Base-by-base conservation (phyloP, 2,797 vertebrate species). In the Ptychobarbus kaznakovi region DNA sequence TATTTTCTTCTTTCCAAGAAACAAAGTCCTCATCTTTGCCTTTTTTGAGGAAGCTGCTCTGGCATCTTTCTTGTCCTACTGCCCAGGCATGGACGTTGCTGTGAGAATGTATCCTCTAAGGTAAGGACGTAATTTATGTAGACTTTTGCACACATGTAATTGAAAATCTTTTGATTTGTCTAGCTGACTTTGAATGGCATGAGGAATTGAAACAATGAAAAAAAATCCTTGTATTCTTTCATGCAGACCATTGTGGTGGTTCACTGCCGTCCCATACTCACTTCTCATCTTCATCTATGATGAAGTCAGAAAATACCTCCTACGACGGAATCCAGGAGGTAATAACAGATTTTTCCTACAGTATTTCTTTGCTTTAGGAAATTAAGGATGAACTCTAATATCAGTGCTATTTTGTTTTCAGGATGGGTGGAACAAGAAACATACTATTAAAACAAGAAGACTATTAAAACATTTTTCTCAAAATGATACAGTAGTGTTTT, bases 391-490 rank as follows among this genome's bases (percentile, higher is more conserved):
- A 10, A 15, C 2, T 74, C n/a, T 86, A 9, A 78, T 83, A 12
- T 84, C 3, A 83, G 32, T 90, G 91, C 53, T 69, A 4, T 79
- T 46, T 82, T 42, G 90, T 93, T 42, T 93, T 9, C 83, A 99
- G 98, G 98, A 92, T 99, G 98, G 98, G 98, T 99, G 95, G 98
- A 99, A 92, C 94, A 88, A 87, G 98, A 99, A 90, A 98, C 97
- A 2, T 99, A 99, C 94, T 99, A 99, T 92, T 99, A 96, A 95
- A 88, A 83, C 87, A 42, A 87, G 38, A 63, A 13, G 53, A 81
- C 11, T 56, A 20, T 79, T 44, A 11, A 70, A 13, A 76, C n/a
- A 40, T 42, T 69, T 16, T n/a, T 51, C 35, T 56, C 49, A 70
- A 25, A 81, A 13, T 18, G 0, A 35, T 22, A 35, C 25, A 66